Evolutionary conservation across 2,888 invertebrate species (phyloP).

Genomic region (Ischnus inquisitorius): DNA sequence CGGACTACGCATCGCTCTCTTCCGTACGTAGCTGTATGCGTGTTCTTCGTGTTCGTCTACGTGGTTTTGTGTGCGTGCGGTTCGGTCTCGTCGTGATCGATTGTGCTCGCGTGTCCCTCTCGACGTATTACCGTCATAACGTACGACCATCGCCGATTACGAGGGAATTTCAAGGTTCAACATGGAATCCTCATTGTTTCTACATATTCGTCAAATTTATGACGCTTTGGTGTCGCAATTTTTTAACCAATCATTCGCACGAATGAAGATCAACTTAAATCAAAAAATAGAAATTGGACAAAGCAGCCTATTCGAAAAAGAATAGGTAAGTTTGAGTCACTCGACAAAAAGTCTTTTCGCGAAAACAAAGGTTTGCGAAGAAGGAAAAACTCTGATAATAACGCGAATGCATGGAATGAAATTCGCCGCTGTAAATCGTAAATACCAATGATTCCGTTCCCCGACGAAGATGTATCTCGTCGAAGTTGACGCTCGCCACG

Average conservation of each 20-base stretch:
- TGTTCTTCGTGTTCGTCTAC: slow-evolving; percentile 45
- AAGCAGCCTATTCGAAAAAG: no score
- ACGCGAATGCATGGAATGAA: neutral
- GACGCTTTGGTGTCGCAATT: neutral
- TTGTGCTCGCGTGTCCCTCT: slow-evolving; percentile 46
- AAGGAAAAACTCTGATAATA: neutral
- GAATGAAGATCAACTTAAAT: neutral
- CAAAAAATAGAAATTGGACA: no score
- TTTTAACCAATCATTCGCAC: neutral
- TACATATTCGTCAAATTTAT: neutral
- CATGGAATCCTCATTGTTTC: neutral
- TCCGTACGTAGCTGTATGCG: slow-evolving; percentile 39
- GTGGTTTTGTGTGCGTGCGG: slow-evolving; percentile 42
- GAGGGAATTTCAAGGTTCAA: slow-evolving; percentile 1
- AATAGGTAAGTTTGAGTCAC: no score
- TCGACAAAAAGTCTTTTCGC: no score
- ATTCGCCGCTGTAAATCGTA: neutral
- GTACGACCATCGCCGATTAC: slow-evolving; percentile 12
- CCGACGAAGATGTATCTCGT: neutral
- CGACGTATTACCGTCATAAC: slow-evolving; percentile 44
- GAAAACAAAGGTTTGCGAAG: neutral
- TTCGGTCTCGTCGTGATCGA: slow-evolving; percentile 52
- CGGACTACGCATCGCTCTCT: slow-evolving; percentile 14
- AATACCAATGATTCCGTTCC: neutral
- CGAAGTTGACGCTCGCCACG: slow-evolving; percentile 8